These are phyloP conservation scores for Brachyopa scutellaris DNA, from an alignment of 2,888 invertebrate species.

Conservation along the genomic window DNA sequence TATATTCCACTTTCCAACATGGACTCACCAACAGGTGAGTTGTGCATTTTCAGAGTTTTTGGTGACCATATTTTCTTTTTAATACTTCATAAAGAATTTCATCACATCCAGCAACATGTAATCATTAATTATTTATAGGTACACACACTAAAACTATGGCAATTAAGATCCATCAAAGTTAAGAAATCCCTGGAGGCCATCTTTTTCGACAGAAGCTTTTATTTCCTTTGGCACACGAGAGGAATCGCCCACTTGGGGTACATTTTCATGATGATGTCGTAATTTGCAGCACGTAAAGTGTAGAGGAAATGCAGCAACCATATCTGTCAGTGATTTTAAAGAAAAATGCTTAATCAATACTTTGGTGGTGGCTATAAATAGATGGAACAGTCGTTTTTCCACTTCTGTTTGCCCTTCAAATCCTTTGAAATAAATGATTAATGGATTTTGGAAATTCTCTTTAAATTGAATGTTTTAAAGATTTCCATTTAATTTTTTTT, in stretches of 20 bases:
- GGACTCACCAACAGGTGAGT: neutral
- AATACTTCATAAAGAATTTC: too few relatives aligned
- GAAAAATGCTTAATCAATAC: conserved; percentile 61
- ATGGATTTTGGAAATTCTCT: conserved; percentile 3
- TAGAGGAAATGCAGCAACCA: conserved; percentile 19
- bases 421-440: conserved; percentile 31
- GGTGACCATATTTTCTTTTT: too few relatives aligned
- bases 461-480: neutral
- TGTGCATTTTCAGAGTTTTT: too few relatives aligned
- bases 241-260: neutral
- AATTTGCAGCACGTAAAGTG: conserved; percentile 42
- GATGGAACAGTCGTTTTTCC: neutral
- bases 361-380: conserved; percentile 54
- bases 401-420: conserved; percentile 15
- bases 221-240: conserved; percentile 11
- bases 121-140: conserved; percentile 39
- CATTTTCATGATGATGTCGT: conserved; percentile 33
- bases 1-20: too few relatives aligned
- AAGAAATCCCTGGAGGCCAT: conserved; percentile 9
- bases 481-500: neutral
- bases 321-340: conserved; percentile 16
- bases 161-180: conserved; percentile 39
- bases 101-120: conserved; percentile 24
- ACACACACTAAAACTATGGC: neutral
- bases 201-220: neutral